Evolutionary conservation across 2,113 vertebrate species (phyloP).

Genomic region (Halcyon senegalensis): DNA sequence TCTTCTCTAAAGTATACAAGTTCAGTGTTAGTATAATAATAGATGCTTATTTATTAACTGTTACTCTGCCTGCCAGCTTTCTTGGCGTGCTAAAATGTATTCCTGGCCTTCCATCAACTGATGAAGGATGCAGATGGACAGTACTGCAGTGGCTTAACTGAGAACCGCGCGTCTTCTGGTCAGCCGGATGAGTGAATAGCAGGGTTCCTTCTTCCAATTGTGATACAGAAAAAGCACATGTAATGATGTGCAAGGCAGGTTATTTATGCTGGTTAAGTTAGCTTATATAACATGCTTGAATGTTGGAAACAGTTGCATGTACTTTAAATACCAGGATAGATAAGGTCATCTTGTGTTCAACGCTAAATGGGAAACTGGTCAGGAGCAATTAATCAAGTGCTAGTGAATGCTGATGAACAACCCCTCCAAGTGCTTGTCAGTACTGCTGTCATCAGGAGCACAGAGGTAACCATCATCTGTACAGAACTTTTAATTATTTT

Average conservation of each 20-base stretch:
- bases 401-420: neutral
- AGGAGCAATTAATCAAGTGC: neutral
- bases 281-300: neutral
- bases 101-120: neutral
- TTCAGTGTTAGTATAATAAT: constrained; percentile 40
- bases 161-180: neutral
- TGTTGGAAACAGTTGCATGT: neutral
- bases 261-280: neutral
- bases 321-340: neutral
- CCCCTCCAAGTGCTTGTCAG: neutral
- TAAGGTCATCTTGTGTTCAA: neutral
- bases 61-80: neutral
- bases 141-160: neutral
- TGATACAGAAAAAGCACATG: neutral
- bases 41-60: constrained; percentile 53
- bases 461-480: neutral
- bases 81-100: neutral
- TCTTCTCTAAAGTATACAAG: constrained; percentile 38
- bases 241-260: neutral
- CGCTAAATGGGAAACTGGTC: neutral
- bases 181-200: neutral
- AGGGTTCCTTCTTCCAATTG: neutral
- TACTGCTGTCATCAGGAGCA: neutral
- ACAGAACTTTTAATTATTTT: neutral
- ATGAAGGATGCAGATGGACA: neutral